Conservation (phyloP, 2,113 vertebrate species). For the Cochlearius cochlearius region DNA sequence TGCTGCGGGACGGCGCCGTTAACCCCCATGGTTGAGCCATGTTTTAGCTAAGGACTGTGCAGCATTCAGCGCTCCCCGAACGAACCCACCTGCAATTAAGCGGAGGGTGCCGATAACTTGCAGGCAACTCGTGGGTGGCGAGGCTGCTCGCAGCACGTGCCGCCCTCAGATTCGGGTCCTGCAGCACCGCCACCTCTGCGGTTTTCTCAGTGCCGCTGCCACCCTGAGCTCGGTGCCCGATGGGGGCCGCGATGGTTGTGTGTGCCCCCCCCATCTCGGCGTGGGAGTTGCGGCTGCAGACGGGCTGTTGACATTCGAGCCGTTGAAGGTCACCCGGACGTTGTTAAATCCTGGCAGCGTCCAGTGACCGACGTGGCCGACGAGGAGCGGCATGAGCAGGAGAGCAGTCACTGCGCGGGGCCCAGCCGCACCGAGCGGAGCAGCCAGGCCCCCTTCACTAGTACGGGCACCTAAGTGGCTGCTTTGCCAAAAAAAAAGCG, state of each 20-base stretch:
- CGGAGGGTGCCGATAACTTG: neutral
- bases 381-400: fast-evolving
- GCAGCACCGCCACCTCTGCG: neutral
- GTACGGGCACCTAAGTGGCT: neutral
- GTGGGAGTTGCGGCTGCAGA: neutral
- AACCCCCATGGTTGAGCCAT: fast-evolving
- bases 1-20: fast-evolving
- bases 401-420: neutral
- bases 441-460: neutral
- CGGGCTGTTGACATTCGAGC: neutral
- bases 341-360: neutral
- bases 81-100: neutral
- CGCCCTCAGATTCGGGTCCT: neutral
- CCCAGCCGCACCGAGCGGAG: neutral
- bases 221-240: fast-evolving
- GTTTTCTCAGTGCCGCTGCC: neutral
- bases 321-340: neutral
- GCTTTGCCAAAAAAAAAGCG: neutral
- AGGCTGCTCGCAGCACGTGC: neutral
- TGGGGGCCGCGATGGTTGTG: fast-evolving
- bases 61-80: neutral
- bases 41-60: neutral
- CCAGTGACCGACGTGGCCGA: fast-evolving
- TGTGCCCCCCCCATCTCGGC: too few relatives aligned
- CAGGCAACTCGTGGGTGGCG: fast-evolving